phyloP scores from a whole-genome alignment of 2,113 vertebrate species.

The Circaetus gallicus region DNA sequence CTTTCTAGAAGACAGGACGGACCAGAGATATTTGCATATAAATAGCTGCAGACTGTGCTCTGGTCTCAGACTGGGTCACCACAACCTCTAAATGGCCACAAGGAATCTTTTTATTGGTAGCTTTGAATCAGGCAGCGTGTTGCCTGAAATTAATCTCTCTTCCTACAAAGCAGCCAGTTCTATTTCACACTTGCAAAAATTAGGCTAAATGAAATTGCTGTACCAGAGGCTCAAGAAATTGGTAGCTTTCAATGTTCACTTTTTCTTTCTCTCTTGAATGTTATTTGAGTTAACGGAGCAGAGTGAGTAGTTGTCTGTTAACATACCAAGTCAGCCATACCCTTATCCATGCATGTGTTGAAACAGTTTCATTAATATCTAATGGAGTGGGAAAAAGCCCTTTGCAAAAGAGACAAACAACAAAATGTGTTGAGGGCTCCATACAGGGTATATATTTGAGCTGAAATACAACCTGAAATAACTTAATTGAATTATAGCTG shows the following conservation, averaged over 20 bases:
- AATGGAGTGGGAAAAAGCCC: background rate
- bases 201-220: background rate
- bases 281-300: background rate
- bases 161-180: background rate
- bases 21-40: background rate
- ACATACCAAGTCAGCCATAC: background rate
- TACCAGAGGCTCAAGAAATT: background rate
- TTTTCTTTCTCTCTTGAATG: background rate
- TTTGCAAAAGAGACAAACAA: background rate
- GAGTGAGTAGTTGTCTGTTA: background rate
- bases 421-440: background rate
- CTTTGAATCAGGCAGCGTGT: background rate
- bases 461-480: background rate
- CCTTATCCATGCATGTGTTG: background rate
- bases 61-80: background rate
- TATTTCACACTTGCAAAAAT: background rate
- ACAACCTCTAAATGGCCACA: background rate
- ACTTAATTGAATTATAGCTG: background rate
- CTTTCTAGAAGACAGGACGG: background rate
- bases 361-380: background rate
- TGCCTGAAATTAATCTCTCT: background rate
- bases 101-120: background rate
- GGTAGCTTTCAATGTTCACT: background rate
- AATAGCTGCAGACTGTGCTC: background rate
- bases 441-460: background rate